These are phyloP conservation scores for Plagodis pulveraria DNA, from an alignment of 2,888 invertebrate species.

Conservation along the genomic window DNA sequence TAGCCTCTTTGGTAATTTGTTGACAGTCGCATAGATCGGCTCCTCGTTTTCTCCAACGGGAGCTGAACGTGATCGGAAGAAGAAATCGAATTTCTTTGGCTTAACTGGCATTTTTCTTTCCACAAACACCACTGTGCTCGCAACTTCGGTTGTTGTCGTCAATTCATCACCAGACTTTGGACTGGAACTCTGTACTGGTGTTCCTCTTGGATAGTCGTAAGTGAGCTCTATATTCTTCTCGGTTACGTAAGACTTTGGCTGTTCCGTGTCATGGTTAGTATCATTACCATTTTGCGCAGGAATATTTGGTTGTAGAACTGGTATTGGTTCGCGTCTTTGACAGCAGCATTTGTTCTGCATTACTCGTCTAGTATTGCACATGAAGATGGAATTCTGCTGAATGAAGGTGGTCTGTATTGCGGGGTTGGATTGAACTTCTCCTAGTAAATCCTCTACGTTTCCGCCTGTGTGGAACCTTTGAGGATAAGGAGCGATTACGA, in stretches of 20 bases:
- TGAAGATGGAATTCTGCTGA: conserved; percentile 79
- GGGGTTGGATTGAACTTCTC: conserved; percentile 86
- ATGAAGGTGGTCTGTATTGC: conserved; percentile 75
- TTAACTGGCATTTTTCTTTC: conserved; percentile 78
- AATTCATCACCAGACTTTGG: conserved; percentile 67
- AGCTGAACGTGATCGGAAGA: conserved; percentile 80
- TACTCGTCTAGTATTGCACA: conserved; percentile 77
- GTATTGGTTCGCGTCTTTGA: conserved; percentile 58
- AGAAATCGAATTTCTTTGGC: conserved; percentile 78
- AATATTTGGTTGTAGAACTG: conserved; percentile 24
- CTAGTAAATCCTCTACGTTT: conserved; percentile 88
- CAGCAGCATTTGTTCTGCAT: conserved; percentile 75
- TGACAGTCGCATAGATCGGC: conserved; percentile 81
- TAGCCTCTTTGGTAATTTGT: conserved; percentile 79
- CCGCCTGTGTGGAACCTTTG: conserved; percentile 84
- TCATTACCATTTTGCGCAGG: conserved; percentile 39
- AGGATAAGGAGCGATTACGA: conserved; percentile 71
- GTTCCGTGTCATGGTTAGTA: conserved; percentile 39
- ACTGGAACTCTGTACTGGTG: conserved; percentile 65
- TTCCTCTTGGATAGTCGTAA: conserved; percentile 79
- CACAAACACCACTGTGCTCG: conserved; percentile 80
- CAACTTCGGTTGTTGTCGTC: conserved; percentile 81
- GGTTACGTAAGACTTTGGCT: conserved; percentile 73
- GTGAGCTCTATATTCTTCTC: conserved; percentile 82
- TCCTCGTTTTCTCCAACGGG: conserved; percentile 80